Evolutionary conservation across 2,888 invertebrate genomes (phyloP), one percentile per base, ranked within the genome.

Genomic region (Sycophila texana): DNA sequence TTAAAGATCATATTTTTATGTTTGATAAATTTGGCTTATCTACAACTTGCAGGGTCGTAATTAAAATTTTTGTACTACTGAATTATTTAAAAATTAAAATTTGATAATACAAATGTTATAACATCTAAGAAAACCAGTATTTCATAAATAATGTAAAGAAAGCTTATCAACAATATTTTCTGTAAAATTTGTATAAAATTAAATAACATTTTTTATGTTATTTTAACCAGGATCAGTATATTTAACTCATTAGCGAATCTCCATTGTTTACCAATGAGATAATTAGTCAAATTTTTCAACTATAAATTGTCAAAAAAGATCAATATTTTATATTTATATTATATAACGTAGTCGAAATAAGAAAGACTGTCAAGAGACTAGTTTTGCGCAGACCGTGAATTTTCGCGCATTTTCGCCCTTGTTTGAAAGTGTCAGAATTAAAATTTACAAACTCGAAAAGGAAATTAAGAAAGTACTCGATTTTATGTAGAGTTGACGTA

Each of bases 161-260:
- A 47, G 18, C 13, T n/a, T 13, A 16, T 16, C 3, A n/a, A 53
- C n/a, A 18, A 18, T 63, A n/a, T 55, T 26, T 30, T 68, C 53
- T 16, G 3, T 67, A 10, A 12, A 30, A 26, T 30, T 26, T 55
- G 2, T 26, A 22, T 26, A n/a, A 39, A 55, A 30, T 55, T 2
- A 22, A 20, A 53, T 53, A 53, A 53, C 14, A 12, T 71, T 13
- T 66, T 55, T 10, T 49, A 22, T 55, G 74, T 67, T 60, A n/a
- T 74, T 79, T 70, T 58, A 30, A 30, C 18, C 74, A 53, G 51
- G n/a, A 12, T 26, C 26, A 75, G 39, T 55, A 51, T 49, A 4
- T 47, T 65, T 47, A 78, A 71, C 51, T 79, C 65, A 72, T 66
- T 74, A 58, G 58, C 16, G 74, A 80, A 77, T 77, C 70, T 70